Evolutionary conservation across 2,888 invertebrate species (phyloP).

Genomic region (Trichopoda pennipes): DNA sequence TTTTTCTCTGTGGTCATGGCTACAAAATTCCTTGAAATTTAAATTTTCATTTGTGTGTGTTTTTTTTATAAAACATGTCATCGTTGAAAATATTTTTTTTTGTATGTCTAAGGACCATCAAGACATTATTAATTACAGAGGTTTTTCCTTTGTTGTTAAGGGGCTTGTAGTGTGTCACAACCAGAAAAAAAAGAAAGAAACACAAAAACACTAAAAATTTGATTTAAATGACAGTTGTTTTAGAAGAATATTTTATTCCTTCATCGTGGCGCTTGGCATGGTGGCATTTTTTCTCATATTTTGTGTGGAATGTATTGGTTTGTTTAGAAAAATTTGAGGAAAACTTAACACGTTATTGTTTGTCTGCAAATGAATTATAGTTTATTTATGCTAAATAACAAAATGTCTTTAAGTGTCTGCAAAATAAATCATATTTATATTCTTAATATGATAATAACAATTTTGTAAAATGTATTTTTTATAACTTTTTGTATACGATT

Average conservation of each 20-base stretch:
- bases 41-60: slow-evolving; percentile 54
- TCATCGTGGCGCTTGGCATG: slow-evolving; percentile 73
- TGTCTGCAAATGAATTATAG: slow-evolving; percentile 42
- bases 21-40: slow-evolving; percentile 61
- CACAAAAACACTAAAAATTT: slow-evolving; percentile 10
- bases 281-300: slow-evolving; percentile 72
- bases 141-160: slow-evolving; percentile 34
- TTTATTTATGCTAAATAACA: slow-evolving; percentile 45
- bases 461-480: neutral
- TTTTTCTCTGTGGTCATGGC: neutral
- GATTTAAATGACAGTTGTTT: slow-evolving; percentile 62
- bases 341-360: neutral
- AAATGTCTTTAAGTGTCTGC: neutral
- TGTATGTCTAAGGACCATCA: slow-evolving; percentile 70
- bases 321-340: slow-evolving; percentile 68
- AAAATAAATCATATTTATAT: slow-evolving; percentile 1
- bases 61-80: slow-evolving; percentile 58
- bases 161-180: slow-evolving; percentile 13
- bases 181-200: neutral
- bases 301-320: slow-evolving; percentile 19
- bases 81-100: slow-evolving; percentile 55
- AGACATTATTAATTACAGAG: slow-evolving; percentile 66
- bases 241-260: slow-evolving; percentile 10
- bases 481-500: neutral
- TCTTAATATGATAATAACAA: neutral